Percentiles rank a stretch among this genome's conserved stretches.
These are phyloP conservation scores for Squalus acanthias DNA, from an alignment of 2,797 vertebrate genomes.

Conservation along the genomic window DNA sequence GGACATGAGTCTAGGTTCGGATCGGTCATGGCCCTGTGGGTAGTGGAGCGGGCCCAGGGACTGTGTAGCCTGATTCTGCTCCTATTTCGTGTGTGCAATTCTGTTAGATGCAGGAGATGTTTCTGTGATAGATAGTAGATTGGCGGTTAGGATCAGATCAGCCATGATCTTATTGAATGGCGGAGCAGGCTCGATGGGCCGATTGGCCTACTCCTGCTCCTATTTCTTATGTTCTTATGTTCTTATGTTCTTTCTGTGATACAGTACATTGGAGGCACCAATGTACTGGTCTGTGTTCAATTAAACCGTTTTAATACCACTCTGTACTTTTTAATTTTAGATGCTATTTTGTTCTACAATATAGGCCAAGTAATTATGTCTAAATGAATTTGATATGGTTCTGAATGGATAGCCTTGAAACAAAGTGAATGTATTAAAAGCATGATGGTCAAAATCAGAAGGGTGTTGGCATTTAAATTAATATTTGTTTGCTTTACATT, in stretches of 20 bases:
- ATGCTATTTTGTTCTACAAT: not conserved
- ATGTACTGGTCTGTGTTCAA: not conserved
- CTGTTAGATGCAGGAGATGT: too few species aligned
- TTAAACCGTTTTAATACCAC: not conserved
- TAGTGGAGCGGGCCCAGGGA: too few species aligned
- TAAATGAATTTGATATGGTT: not conserved
- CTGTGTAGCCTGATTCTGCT: too few species aligned
- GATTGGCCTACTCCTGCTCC: too few species aligned
- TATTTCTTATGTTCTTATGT: too few species aligned
- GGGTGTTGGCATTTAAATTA: not conserved
- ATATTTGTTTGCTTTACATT: not conserved
- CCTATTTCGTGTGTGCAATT: too few species aligned
- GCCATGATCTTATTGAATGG: too few species aligned
- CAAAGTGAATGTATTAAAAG: not conserved
- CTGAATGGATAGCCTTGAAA: not conserved
- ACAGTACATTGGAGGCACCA: not conserved
- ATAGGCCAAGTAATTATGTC: not conserved
- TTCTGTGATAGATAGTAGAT: too few species aligned
- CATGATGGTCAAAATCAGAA: not conserved
- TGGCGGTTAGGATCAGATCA: too few species aligned
- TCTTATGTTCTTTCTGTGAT: not conserved
- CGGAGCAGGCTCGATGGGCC: too few species aligned
- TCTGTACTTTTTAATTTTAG: not conserved
- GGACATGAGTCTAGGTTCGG: too few species aligned
- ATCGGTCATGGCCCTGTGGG: too few species aligned